Evolutionary conservation across 1,140 invertebrate species (phyloP).

Genomic region (Drosophila varians): DNA sequence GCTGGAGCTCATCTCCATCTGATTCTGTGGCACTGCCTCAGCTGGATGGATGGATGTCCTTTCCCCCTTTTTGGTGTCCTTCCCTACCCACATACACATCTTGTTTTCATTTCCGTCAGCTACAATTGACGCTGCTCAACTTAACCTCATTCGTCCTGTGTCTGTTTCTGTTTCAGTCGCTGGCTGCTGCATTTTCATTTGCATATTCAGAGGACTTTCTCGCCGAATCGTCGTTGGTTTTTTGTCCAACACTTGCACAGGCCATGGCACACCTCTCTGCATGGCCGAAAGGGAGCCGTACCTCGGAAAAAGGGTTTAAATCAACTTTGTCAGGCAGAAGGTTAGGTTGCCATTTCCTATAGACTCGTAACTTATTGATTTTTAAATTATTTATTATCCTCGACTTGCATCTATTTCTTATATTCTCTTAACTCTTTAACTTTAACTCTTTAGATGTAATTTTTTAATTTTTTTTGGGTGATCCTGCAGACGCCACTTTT

Average conservation of each 20-base stretch:
- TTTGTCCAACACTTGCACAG: constrained; percentile 46
- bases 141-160: constrained; percentile 77
- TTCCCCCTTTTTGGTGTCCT: neutral
- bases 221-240: constrained; percentile 51
- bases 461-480: too few species aligned
- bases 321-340: constrained; percentile 16
- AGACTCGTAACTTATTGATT: neutral
- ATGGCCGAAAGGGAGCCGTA: constrained; percentile 20
- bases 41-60: constrained; percentile 4
- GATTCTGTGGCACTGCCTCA: constrained; percentile 5
- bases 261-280: constrained; percentile 46
- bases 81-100: constrained; percentile 46
- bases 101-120: constrained; percentile 82
- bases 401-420: too few species aligned
- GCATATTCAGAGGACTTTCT: constrained; percentile 67
- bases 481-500: too few species aligned
- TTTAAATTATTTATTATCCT: neutral
- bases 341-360: constrained; percentile 4
- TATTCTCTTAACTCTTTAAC: too few species aligned
- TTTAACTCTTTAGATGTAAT: too few species aligned
- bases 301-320: constrained; percentile 7
- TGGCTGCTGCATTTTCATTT: constrained; percentile 71
- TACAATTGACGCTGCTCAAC: constrained; percentile 82
- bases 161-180: constrained; percentile 23
- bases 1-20: constrained; percentile 12